Evolutionary conservation across 2,797 vertebrate genomes (phyloP).

Genomic region (Antrozous pallidus): DNA sequence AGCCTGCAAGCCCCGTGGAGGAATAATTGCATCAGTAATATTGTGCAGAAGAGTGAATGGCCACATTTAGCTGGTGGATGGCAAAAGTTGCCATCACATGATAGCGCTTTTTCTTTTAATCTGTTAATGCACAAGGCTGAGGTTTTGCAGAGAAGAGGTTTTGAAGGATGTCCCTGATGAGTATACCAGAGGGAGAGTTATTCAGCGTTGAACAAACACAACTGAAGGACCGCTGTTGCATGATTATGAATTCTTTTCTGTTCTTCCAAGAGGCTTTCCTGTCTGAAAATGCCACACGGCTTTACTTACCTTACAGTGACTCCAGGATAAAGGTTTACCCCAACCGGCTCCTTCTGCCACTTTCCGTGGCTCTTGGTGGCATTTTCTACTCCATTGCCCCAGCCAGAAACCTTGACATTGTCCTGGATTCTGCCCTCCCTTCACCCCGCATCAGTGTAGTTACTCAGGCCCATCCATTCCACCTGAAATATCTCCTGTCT

Average conservation of each 20-base stretch:
- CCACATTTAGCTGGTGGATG: neutral
- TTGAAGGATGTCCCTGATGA: neutral
- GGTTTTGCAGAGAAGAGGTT: neutral
- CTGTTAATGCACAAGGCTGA: neutral
- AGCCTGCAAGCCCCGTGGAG: neutral
- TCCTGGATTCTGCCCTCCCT: neutral
- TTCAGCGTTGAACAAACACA: slow-evolving; percentile 8
- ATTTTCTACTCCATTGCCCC: neutral
- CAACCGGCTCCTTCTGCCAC: neutral
- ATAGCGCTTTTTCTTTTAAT: neutral
- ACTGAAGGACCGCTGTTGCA: neutral
- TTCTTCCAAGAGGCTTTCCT: neutral
- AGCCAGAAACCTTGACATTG: neutral
- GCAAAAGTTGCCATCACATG: neutral
- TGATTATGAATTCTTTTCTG: neutral
- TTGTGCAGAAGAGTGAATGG: neutral
- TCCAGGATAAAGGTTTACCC: neutral
- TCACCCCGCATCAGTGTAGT: neutral
- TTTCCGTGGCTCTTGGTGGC: neutral
- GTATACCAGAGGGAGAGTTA: neutral
- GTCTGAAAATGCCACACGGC: neutral
- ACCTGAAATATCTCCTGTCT: neutral
- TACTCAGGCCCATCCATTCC: neutral
- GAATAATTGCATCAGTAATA: neutral
- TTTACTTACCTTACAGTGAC: neutral